Base-by-base conservation (phyloP, 2,888 invertebrate species). In the Rhyacophila evoluta region DNA sequence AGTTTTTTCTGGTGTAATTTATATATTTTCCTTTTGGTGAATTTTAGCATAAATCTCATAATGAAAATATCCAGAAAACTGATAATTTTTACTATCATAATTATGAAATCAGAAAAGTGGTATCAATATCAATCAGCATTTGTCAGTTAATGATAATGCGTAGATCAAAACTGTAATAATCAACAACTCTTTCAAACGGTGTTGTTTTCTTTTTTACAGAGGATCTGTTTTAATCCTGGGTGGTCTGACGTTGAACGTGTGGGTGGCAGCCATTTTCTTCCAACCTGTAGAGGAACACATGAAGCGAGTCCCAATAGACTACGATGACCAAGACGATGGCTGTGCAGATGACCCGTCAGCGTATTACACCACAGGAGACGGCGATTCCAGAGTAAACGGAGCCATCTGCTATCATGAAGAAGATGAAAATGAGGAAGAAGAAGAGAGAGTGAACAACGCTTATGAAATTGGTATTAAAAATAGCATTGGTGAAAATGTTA, bases 201-300 rank as follows among this genome's bases (percentile, higher is more conserved):
- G n/a, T n/a, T n/a, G n/a, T n/a, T n/a, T n/a, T 25, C 10, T 19
- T 55, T 83, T 85, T 85, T 87, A 29, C 89, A 94, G 95, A 84
- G 96, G 95, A 11, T 93, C 96, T 1, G 94, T 95, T 3, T 87
- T 96, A 28, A 92, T 96, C 76, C 92, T 96, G 89, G 96, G 96
- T 27, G 96, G 93, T 10, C 88, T 96, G 12, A 95, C 95, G 84
- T 87, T 96, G 71, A 95, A 97, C 86, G 95, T 95, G 0, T 95
- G 95, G 92, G 95, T 95, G 8, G 95, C 95, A 0, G 95, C 96
- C 1, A 86, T 96, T 11, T 92, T 96, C 71, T 96, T 96, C 87
- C 94, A 96, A 81, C 96, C 96, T 0, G 96, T 96, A 0, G 94
- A 94, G 82, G 92, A 93, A 83, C 96, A 96, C 84, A 91, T 95